Percentiles rank a stretch among this genome's conserved stretches.
Evolutionary conservation across 2,113 vertebrate species (phyloP).

Genomic region (Lasiurus borealis): DNA sequence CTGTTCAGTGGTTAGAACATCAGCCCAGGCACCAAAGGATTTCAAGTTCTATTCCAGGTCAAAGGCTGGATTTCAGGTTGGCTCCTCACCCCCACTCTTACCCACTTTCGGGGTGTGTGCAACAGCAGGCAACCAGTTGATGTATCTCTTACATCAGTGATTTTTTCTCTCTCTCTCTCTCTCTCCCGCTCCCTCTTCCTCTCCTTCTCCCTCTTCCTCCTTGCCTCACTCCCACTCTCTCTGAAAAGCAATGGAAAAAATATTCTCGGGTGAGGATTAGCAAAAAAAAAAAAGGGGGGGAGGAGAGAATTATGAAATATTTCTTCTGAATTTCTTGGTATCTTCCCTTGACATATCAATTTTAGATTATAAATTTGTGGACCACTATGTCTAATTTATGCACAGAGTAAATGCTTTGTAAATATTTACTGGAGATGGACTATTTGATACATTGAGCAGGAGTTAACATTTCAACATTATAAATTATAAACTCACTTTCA

Average conservation of each 20-base stretch:
- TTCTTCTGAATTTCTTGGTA: constrained; percentile 23
- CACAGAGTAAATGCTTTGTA: constrained; percentile 32
- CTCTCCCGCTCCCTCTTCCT: no score
- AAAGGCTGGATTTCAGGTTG: background rate
- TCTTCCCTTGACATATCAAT: constrained; percentile 15
- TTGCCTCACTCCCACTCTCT: background rate
- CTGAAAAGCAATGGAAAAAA: background rate
- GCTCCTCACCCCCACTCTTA: background rate
- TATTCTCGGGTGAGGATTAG: background rate
- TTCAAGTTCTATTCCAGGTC: background rate
- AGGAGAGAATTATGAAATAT: background rate
- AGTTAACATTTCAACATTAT: constrained; percentile 44
- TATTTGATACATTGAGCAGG: constrained; percentile 33
- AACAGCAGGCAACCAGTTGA: background rate
- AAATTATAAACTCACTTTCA: constrained; percentile 35
- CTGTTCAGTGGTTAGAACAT: background rate
- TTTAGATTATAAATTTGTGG: constrained; percentile 19
- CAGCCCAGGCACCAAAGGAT: background rate
- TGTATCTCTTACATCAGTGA: background rate
- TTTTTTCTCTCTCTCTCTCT: no score
- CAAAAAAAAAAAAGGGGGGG: background rate
- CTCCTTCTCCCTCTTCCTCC: no score
- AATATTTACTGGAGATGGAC: constrained; percentile 22
- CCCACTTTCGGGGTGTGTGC: background rate
- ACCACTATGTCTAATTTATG: background rate